phyloP scores from a whole-genome alignment of 2,797 vertebrate species.

The Crenuchus spilurus region DNA sequence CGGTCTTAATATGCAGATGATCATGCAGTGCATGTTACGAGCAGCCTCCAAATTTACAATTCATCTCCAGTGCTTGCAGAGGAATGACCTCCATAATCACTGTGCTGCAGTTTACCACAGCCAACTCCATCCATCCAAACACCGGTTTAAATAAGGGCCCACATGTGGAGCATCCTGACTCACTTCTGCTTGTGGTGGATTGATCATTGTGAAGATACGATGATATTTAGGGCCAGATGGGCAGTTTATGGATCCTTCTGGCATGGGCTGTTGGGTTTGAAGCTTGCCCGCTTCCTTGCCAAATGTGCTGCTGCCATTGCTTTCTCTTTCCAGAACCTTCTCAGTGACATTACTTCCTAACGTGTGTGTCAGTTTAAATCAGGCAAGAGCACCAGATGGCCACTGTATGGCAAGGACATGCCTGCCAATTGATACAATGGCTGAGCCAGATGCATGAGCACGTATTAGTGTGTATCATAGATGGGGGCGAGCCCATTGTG shows the following conservation, averaged over 20 bases:
- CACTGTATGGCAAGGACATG: slow-evolving; percentile 29
- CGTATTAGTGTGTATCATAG: slow-evolving; percentile 6
- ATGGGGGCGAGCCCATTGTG: slow-evolving; percentile 22
- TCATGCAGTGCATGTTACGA: slow-evolving; percentile 25
- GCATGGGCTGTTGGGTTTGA: slow-evolving; percentile 26
- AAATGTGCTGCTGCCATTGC: slow-evolving; percentile 32
- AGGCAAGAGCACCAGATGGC: slow-evolving; percentile 55
- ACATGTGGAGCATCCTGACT: slow-evolving; percentile 9
- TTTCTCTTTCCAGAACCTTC: slow-evolving; percentile 48
- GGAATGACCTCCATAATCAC: slow-evolving; percentile 35
- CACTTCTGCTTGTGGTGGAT: background rate
- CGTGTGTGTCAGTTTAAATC: slow-evolving; percentile 50
- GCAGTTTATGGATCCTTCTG: slow-evolving; percentile 42
- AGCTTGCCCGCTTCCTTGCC: slow-evolving; percentile 44
- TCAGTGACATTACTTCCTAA: slow-evolving; percentile 58
- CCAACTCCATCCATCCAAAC: slow-evolving; percentile 25
- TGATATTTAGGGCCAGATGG: slow-evolving; percentile 53
- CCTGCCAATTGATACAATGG: slow-evolving; percentile 39
- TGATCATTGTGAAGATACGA: slow-evolving; percentile 17
- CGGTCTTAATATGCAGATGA: slow-evolving; percentile 49
- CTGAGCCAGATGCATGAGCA: slow-evolving; percentile 51
- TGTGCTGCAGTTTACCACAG: slow-evolving; percentile 4
- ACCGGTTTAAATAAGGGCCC: slow-evolving; percentile 28
- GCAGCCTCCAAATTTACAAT: slow-evolving; percentile 33
- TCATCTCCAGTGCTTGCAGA: slow-evolving; percentile 37